Base-by-base conservation (phyloP, 2,113 vertebrate genomes). In the Megalops atlanticus region DNA sequence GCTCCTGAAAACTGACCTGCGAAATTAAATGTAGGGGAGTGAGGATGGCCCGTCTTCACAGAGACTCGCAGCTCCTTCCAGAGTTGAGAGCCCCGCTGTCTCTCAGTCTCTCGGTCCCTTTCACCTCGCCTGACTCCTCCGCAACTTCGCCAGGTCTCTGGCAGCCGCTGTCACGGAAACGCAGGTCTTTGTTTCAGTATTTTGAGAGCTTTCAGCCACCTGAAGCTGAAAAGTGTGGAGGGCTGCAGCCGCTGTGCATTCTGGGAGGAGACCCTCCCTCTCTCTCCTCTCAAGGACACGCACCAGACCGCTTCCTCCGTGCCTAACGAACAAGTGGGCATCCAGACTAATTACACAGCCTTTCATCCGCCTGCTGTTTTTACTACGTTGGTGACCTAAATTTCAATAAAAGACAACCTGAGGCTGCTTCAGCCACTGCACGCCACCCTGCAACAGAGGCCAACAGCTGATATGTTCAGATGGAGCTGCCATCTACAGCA, bases 1-100 rank as follows among this genome's bases (percentile, higher is more conserved):
- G 40, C 41, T n/a, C 43, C 77, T 72, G 75, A 72, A 83, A 86
- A 85, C 77, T 58, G 76, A 64, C 74, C 74, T 82, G 80, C 52
- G 74, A 87, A 82, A 77, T 74, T 52, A 77, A 84, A 79, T 76
- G 40, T 74, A 52, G 45, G 73, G 68, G 76, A 54, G n/a, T 35
- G 40, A 76, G 76, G 74, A 47, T 41, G 36, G 33, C 41, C 43
- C 35, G 35, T 49, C 68, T 38, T 54, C 58, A 47, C 68, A 38
- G 36, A 49, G 33, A 52, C 69, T 43, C 58, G 41, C 70, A 31
- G 69, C 43, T 12, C 21, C 31, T 64, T 64, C 24, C 1, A 4
- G 7, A 45, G 43, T 45, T 10, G 8, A 64, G 24, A 6, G 15
- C 35, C 35, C 7, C 69, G 4, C 35, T 38, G 31, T 71, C 16